Evolutionary conservation across 2,888 invertebrate species (phyloP), one percentile per base, ranked within the genome.

Genomic region (Auanema sp.): DNA sequence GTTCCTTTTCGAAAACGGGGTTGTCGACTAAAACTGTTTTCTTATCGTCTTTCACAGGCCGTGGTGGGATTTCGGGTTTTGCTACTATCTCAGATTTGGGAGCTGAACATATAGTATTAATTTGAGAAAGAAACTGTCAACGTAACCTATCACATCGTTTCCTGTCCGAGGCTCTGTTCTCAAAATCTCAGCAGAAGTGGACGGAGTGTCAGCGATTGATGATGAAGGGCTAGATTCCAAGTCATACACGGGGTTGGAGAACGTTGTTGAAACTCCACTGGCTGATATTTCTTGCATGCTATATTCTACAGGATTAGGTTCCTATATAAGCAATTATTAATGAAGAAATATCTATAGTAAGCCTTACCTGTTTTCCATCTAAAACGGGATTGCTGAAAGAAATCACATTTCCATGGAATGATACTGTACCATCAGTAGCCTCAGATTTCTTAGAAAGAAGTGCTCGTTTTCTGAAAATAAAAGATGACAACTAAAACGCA

Each of bases 191-290:
- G 55, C 5, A 16, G 61, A 62, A 14, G 60, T 60, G 14, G 60
- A 60, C 16, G 60, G 60, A 11, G 55, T 12, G 18, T 60, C 60
- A 18, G 51, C 53, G 16, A 47, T 40, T 4, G 52, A 42, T 10
- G 60, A 42, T 14, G 50, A 6, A n/a, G 61, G 49, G 2, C 49
- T 50, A 18, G 61, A 55, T 83, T 69, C 86, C 85, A 77, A 87
- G 83, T 97, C 96, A 85, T 96, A 97, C 91, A 96, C 94, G 54
- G 96, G 96, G 87, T 97, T 97, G 83, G 92, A 91, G 87, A 97
- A 97, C 86, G 97, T 95, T 23, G 86, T 86, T 58, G 94, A 74
- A 47, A 66, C 72, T 8, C 69, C 71, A 53, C 65, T 57, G 24
- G 75, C 66, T 14, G 69, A 67, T 60, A 76, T 68, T 54, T 77